phyloP scores from a whole-genome alignment of 2,113 vertebrate species.

The Casuarius casuarius region DNA sequence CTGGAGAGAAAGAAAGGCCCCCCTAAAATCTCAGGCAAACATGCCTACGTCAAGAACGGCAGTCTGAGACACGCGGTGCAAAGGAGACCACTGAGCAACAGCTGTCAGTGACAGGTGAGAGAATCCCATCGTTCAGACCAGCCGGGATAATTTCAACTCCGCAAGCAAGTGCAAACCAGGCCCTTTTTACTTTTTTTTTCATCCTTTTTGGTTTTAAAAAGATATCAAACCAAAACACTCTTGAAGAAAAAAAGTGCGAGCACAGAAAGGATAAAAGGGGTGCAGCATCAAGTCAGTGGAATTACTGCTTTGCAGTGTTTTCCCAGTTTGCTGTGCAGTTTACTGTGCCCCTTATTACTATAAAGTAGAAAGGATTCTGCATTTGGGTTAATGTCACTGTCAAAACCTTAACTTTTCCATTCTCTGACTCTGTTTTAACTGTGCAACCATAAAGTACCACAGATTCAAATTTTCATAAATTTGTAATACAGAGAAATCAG shows the following conservation, averaged over 20 bases:
- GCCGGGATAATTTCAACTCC: no score
- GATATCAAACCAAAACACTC: no score
- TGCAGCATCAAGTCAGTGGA: background rate
- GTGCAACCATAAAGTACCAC: background rate
- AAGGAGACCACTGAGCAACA: background rate
- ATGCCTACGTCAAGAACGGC: background rate
- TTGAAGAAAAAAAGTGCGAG: background rate
- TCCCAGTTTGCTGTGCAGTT: background rate
- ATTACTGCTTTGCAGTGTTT: background rate
- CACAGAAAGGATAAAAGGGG: background rate
- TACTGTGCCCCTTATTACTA: background rate
- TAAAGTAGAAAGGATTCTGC: background rate
- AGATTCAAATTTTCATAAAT: background rate
- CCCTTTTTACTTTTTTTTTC: background rate
- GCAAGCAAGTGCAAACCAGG: background rate
- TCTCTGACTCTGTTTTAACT: background rate
- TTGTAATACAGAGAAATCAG: background rate
- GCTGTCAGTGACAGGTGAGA: background rate
- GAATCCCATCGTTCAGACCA: no score
- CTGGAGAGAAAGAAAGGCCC: no score
- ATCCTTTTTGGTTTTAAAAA: background rate
- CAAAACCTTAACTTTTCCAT: background rate
- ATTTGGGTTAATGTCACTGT: background rate
- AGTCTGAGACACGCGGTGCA: no score
- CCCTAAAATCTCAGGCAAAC: background rate